phyloP scores from a whole-genome alignment of 2,888 invertebrate species.

The Cantharis flavilabris region DNA sequence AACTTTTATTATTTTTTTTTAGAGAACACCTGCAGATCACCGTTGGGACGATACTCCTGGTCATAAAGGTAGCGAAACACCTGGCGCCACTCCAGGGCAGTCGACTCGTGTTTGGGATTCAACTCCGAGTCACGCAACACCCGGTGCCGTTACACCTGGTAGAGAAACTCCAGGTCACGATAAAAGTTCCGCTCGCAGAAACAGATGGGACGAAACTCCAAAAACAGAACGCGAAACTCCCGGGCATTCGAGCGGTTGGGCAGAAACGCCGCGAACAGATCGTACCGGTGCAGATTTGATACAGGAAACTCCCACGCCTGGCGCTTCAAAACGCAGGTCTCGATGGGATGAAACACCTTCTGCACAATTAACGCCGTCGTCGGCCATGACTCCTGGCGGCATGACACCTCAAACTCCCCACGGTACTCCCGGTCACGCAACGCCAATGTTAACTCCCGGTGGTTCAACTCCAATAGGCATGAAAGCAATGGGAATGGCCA shows the following conservation, averaged over 20 bases:
- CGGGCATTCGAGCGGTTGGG: conserved; percentile 93
- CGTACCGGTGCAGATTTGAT: conserved; percentile 67
- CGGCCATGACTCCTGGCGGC: conserved; percentile 67
- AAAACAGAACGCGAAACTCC: conserved; percentile 97
- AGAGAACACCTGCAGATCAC: conserved; percentile 76
- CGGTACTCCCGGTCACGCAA: conserved; percentile 70
- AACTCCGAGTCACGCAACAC: conserved; percentile 91
- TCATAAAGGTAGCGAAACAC: conserved; percentile 77
- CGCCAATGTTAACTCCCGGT: conserved; percentile 75
- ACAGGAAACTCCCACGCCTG: conserved; percentile 92
- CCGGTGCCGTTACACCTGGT: conserved; percentile 83
- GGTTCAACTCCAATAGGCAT: conserved; percentile 86
- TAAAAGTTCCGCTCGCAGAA: conserved; percentile 76
- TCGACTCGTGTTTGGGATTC: conserved; percentile 96
- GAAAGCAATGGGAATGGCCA: conserved; percentile 98
- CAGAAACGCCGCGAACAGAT: conserved; percentile 97
- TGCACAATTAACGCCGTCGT: conserved; percentile 60
- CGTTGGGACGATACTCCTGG: conserved; percentile 98
- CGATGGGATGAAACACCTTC: conserved; percentile 99
- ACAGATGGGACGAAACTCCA: conserved; percentile 99
- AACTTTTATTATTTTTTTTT: conserved; percentile 27
- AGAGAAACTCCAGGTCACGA: conserved; percentile 82
- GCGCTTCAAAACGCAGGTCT: conserved; percentile 91
- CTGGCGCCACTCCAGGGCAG: conserved; percentile 89
- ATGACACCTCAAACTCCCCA: conserved; percentile 67